Base-by-base conservation (phyloP, 1,140 invertebrate species). In the Bradynema listronoti region DNA sequence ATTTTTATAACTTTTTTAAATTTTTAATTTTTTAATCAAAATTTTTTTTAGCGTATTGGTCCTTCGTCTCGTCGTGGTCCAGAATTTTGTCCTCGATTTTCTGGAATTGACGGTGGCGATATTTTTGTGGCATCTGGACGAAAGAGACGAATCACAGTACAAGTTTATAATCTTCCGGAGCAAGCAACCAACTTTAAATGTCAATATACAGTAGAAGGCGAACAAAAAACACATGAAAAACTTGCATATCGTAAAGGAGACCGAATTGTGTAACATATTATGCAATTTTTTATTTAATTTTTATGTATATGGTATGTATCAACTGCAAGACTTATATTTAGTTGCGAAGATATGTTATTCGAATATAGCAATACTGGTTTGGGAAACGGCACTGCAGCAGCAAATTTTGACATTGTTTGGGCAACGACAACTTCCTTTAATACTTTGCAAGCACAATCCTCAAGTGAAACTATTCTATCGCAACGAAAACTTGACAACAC, bases 111-210 rank as follows among this genome's bases (percentile, higher is more conserved):
- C 14, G 41, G 52, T 1, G 49, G 63, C 16, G 59, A 56, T 55
- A 19, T 62, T 3, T 69, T 47, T 25, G 50, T 68, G 5, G 34
- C 55, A 19, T 72, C 69, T 9, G 62, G 63, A n/a, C 54, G 39
- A 14, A 63, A 2, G 27, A 30, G 39, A 27, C 25, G 51, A 41
- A 49, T 58, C 4, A 39, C 61, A 45, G 41, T 65, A 2, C 4
- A 39, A 33, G 65, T 57, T 41, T 41, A 50, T 29, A 50, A 50
- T 29, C 47, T 51, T 63, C 61, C n/a, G 24, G 73, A 73, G 33
- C 52, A 77, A 22, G 77, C 77, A 74, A 22, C 39, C 41, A 56
- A 66, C 19, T 75, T 75, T 56, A 75, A 75, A 32, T 77, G 72
- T 56, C 68, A 65, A 30, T 75, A 77, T 50, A 59, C 58, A 5